phyloP scores from a whole-genome alignment of 2,113 vertebrate genomes.

The Pyxicephalus adspersus region DNA sequence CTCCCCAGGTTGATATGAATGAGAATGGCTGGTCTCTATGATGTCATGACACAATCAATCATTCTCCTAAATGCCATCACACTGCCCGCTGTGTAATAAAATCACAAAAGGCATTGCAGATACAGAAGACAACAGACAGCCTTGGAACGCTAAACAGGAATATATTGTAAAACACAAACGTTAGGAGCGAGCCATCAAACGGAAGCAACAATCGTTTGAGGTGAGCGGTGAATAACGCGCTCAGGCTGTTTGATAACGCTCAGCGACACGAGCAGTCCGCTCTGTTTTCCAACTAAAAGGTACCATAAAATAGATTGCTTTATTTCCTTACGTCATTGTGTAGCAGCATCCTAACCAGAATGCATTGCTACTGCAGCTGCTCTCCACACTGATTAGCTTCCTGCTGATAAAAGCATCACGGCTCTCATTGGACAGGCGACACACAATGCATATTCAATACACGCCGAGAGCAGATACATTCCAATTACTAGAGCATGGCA shows the following conservation, averaged over 20 bases:
- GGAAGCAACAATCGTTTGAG: background rate
- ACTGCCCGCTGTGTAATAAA: too few species aligned
- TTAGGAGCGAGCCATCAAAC: background rate
- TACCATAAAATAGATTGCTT: conserved; percentile 58
- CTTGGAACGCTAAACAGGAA: too few species aligned
- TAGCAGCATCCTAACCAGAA: conserved; percentile 80
- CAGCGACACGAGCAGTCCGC: background rate
- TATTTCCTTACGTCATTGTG: conserved; percentile 60
- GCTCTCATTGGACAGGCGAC: conserved; percentile 8
- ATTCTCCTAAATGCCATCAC: too few species aligned
- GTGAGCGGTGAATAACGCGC: background rate
- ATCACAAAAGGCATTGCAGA: too few species aligned
- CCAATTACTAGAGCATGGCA: conserved; percentile 16
- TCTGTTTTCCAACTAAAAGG: background rate
- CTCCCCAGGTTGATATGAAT: too few species aligned
- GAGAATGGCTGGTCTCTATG: too few species aligned
- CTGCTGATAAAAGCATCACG: conserved; percentile 54
- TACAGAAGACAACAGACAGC: too few species aligned
- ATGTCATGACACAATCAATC: too few species aligned
- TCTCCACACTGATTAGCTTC: conserved; percentile 72
- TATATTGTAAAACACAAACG: background rate
- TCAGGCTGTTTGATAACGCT: background rate
- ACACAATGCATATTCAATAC: conserved; percentile 37
- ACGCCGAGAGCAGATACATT: background rate
- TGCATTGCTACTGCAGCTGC: conserved; percentile 83